A percentile compares a stretch with the other conserved stretches of the same genome.
These are phyloP conservation scores for Mystacornis crossleyi DNA, from an alignment of 2,113 vertebrate species.

Conservation along the genomic window DNA sequence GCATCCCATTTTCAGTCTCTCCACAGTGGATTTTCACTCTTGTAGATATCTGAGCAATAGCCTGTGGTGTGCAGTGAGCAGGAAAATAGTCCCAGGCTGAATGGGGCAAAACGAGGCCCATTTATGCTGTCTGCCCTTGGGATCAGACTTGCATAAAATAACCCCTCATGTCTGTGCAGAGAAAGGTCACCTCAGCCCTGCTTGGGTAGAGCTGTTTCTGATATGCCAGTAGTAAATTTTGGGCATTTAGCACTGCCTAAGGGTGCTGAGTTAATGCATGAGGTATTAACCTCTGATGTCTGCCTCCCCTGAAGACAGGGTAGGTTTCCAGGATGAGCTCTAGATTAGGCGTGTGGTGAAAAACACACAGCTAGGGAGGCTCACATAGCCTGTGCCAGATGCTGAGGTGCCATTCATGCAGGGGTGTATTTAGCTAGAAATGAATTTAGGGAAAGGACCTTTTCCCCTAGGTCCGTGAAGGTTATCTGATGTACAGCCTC, in stretches of 20 bases:
- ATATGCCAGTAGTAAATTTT: not conserved
- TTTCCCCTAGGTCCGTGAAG: not conserved
- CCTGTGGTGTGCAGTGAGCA: not conserved
- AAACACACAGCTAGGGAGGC: not conserved
- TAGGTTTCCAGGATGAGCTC: not conserved
- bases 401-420: not conserved
- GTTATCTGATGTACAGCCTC: not conserved
- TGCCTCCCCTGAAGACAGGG: rapidly evolving
- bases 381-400: not conserved
- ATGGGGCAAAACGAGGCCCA: not conserved
- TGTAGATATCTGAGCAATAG: not conserved
- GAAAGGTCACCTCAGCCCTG: not conserved
- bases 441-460: not conserved
- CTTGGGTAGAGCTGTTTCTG: not conserved
- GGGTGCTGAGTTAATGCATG: not conserved
- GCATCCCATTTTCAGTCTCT: not conserved
- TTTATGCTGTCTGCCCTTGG: not conserved
- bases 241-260: not conserved
- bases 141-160: not conserved
- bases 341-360: not conserved
- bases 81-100: not conserved
- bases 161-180: rapidly evolving
- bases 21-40: not conserved
- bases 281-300: not conserved
- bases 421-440: not conserved